A percentile compares a stretch with the other conserved stretches of the same genome.
phyloP scores from a whole-genome alignment of 2,113 vertebrate species.

The Tringa solitaria region DNA sequence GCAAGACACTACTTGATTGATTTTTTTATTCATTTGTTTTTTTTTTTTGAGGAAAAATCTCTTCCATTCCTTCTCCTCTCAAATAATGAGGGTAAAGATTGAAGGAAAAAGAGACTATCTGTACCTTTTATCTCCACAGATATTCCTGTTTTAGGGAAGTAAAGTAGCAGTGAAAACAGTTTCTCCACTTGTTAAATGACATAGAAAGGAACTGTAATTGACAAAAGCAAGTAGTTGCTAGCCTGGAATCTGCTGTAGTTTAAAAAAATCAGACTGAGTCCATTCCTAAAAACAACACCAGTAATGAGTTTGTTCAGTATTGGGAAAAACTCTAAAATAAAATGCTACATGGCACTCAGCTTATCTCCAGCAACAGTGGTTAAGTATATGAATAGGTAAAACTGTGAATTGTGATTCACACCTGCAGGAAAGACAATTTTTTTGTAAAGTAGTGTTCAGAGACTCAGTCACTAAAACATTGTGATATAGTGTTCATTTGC shows the following conservation, averaged over 20 bases:
- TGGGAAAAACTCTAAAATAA: background rate
- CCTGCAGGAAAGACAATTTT: background rate
- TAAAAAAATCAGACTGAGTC: too few species aligned
- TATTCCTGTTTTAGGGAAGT: background rate
- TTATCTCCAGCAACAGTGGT: background rate
- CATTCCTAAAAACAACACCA: background rate
- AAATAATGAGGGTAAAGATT: background rate
- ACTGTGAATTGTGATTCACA: background rate
- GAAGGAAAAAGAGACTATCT: background rate
- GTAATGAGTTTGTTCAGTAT: background rate
- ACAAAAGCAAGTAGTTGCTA: background rate
- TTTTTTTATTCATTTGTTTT: too few species aligned
- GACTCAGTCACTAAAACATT: accelerated
- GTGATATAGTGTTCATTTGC: background rate
- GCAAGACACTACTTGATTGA: background rate
- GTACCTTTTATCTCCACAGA: background rate
- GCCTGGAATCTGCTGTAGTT: background rate
- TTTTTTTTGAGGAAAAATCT: too few species aligned
- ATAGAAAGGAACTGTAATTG: background rate
- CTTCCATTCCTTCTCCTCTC: background rate
- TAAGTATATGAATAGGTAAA: background rate
- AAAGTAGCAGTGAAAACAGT: background rate
- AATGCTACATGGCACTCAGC: accelerated
- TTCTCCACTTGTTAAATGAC: background rate
- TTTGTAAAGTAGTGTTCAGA: background rate